phyloP scores from a whole-genome alignment of 35 echinoderm and acorn worm genomes.

The Eucidaris tribuloides region DNA sequence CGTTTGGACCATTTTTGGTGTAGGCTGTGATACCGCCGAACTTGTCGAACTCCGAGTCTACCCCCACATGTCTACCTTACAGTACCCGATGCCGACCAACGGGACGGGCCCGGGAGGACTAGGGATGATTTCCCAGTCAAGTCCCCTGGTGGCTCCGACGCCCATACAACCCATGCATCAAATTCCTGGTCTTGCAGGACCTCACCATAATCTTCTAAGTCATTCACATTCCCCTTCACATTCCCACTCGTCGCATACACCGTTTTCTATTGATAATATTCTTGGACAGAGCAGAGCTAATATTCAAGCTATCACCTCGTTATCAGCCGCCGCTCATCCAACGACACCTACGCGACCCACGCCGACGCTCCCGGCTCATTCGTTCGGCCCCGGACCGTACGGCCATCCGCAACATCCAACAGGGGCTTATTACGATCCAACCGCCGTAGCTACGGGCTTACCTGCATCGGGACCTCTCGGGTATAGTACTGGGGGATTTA shows the following conservation, averaged over 20 bases:
- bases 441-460: not conserved
- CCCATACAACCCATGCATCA: constrained; percentile 24
- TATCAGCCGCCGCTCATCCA: not conserved
- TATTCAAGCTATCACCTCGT: not conserved
- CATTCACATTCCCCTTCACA: constrained; percentile 25
- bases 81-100: constrained; percentile 13
- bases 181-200: not conserved
- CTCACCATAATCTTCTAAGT: not conserved
- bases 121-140: constrained; percentile 3
- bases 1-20: no score
- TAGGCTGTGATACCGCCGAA: no score
- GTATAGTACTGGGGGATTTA: constrained; percentile 13
- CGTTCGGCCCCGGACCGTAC: constrained; percentile 5
- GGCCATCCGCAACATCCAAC: constrained; percentile 18
- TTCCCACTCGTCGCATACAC: not conserved
- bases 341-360: constrained; percentile 10
- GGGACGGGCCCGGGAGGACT: constrained; percentile 11
- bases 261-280: constrained; percentile 25
- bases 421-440: constrained; percentile 11
- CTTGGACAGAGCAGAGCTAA: not conserved
- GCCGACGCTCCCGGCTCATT: constrained; percentile 7
- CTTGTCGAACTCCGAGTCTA: no score
- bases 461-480: not conserved
- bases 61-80: constrained; percentile 8
- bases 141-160: constrained; percentile 12